Base-by-base conservation (phyloP, 1,140 invertebrate genomes). In the Bactericera cockerelli region DNA sequence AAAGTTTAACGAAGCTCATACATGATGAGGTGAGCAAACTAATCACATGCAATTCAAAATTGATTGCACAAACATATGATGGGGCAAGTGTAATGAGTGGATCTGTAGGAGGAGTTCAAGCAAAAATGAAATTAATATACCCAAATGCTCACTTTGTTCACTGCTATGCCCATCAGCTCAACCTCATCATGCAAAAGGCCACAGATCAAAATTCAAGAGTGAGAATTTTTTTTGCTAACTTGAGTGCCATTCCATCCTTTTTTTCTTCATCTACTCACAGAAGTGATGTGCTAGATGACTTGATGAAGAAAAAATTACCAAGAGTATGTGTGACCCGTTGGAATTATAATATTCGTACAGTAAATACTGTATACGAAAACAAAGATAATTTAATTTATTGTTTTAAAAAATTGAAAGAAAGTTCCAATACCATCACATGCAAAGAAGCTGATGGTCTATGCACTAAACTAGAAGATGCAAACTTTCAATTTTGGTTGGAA, bases 61-160 rank as follows among this genome's bases (percentile, higher is more conserved):
- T n/a, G n/a, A n/a, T n/a, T n/a, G n/a, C n/a, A n/a, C n/a, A n/a
- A n/a, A n/a, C n/a, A n/a, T n/a, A n/a, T n/a, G n/a, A n/a, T n/a
- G n/a, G n/a, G n/a, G n/a, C n/a, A n/a, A n/a, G n/a, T n/a, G n/a
- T n/a, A n/a, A n/a, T n/a, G n/a, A n/a, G n/a, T n/a, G n/a, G n/a
- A n/a, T n/a, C n/a, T n/a, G 49, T 49, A 62, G 58, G n/a, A 59
- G 65, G 66, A 31, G 63, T 71, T 28, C 65, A 69, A 56, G 38
- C 42, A 33, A 62, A 31, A 61, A 57, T 66, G 31, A 65, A 63
- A 61, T 63, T 61, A 59, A 58, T 54, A 39, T 67, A 69, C 61
- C 58, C 60, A 39, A 49, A 64, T 63, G 68, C 66, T 39, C 62
- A 66, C 61, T n/a, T n/a, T n/a, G n/a, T n/a, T n/a, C n/a, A n/a